Conservation (phyloP, 2,797 vertebrate genomes). For the Menidia menidia region DNA sequence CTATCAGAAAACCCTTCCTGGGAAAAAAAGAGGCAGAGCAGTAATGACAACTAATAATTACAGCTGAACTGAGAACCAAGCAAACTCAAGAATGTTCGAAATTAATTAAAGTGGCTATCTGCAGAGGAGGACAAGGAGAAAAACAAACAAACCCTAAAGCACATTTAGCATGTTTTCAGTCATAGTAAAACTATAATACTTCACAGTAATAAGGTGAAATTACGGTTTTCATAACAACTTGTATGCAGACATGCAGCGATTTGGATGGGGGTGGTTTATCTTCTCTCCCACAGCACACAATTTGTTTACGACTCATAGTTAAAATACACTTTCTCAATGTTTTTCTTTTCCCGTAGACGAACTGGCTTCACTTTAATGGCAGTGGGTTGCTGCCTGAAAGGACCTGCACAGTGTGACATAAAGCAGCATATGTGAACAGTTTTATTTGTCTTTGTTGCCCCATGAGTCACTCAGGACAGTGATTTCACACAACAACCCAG, state of each 20-base stretch:
- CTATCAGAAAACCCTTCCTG: constrained; percentile 12
- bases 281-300: background rate
- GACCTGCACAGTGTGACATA: background rate
- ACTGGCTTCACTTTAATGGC: background rate
- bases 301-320: constrained; percentile 8
- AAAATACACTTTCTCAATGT: background rate
- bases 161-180: constrained; percentile 6
- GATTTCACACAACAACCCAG: background rate
- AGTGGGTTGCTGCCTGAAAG: background rate
- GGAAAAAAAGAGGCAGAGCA: constrained; percentile 1
- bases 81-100: background rate
- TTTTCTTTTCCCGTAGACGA: background rate
- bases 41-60: constrained; percentile 17
- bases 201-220: background rate
- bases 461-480: background rate
- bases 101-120: constrained; percentile 24
- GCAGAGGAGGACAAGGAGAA: background rate
- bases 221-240: background rate
- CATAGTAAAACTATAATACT: constrained; percentile 1
- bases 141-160: background rate
- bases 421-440: background rate
- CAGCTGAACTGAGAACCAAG: background rate
- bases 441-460: background rate
- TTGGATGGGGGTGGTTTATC: constrained; percentile 2
- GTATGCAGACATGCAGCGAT: background rate